These are phyloP conservation scores for Manis crassicaudata DNA, from an alignment of 2,797 vertebrate genomes.

Conservation along the genomic window DNA sequence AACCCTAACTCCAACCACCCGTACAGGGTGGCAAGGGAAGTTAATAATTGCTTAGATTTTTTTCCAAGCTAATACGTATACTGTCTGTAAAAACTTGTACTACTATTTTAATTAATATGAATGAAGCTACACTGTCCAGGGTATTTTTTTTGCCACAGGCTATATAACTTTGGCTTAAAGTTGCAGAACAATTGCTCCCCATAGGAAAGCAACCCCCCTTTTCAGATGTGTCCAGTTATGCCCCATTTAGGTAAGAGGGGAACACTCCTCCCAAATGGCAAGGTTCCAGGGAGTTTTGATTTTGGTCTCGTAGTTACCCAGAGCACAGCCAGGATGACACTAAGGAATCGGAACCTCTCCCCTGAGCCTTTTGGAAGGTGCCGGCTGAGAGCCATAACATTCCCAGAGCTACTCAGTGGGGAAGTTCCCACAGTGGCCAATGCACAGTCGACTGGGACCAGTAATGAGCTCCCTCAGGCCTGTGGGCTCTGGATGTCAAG, in stretches of 20 bases:
- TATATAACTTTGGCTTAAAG: conserved; percentile 19
- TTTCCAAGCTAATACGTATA: not conserved
- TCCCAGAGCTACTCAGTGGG: not conserved
- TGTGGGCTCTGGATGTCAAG: not conserved
- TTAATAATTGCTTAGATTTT: not conserved
- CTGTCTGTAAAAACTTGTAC: not conserved
- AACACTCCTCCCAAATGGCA: not conserved
- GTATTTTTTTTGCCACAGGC: not conserved
- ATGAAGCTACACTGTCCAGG: not conserved
- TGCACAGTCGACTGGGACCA: not conserved
- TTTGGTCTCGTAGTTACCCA: not conserved
- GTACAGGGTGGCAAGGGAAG: not conserved
- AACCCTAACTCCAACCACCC: not conserved
- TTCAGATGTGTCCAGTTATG: not conserved
- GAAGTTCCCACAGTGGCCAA: not conserved
- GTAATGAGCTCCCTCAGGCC: not conserved
- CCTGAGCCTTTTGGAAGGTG: not conserved
- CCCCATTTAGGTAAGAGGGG: not conserved
- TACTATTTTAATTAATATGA: not conserved
- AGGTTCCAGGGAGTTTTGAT: not conserved
- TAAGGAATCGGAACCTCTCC: not conserved
- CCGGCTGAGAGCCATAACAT: not conserved
- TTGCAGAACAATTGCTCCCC: not conserved
- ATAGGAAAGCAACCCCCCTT: not conserved
- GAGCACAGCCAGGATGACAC: not conserved